These are phyloP conservation scores for Phalacrocorax carbo DNA, from an alignment of 2,113 vertebrate genomes.

Conservation along the genomic window DNA sequence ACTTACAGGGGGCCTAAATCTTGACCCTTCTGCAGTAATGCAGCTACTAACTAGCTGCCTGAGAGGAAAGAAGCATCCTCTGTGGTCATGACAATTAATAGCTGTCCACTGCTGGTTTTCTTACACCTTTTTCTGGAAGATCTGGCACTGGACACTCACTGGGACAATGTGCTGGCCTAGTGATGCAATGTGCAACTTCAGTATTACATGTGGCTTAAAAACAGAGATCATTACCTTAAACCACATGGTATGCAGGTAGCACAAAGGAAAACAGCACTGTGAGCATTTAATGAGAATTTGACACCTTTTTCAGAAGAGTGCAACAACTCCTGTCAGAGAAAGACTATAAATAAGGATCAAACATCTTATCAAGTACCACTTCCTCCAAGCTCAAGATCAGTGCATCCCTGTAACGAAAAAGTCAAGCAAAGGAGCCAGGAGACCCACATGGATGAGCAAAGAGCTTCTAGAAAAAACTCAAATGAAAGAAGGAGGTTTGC, in stretches of 20 bases:
- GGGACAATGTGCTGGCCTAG: not conserved
- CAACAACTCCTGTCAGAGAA: not conserved
- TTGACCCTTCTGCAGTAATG: not conserved
- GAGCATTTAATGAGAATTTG: not conserved
- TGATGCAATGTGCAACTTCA: not conserved
- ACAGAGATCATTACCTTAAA: not conserved
- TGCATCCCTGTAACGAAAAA: too few species aligned
- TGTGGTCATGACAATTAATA: not conserved
- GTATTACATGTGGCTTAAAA: not conserved
- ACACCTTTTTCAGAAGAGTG: not conserved
- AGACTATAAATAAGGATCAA: not conserved
- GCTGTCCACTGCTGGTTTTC: not conserved
- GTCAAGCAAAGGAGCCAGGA: too few species aligned
- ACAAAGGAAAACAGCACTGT: not conserved
- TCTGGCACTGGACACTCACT: not conserved
- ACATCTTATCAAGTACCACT: too few species aligned
- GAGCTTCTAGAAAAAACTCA: too few species aligned
- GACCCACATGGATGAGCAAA: too few species aligned
- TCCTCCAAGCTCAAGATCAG: too few species aligned
- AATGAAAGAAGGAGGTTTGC: too few species aligned
- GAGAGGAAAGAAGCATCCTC: not conserved
- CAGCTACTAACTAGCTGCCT: not conserved
- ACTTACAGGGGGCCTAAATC: not conserved
- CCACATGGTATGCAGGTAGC: not conserved
- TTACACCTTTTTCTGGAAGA: not conserved